Conservation (phyloP, 2,888 invertebrate genomes). For the Cepaea hortensis region DNA sequence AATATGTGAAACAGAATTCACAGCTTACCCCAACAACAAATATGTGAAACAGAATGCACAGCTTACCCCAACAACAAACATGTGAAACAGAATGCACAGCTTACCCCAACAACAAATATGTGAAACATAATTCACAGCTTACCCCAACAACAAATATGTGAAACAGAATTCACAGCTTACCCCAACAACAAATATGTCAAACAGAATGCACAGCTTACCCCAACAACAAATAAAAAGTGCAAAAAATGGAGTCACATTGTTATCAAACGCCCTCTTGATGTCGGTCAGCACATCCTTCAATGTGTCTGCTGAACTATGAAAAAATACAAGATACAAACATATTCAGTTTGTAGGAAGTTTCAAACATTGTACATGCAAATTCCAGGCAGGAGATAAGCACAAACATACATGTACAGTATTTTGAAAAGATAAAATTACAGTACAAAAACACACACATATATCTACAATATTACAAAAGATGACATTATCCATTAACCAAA, state of each 20-base stretch:
- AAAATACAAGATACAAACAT: background rate
- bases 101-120: background rate
- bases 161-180: background rate
- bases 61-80: background rate
- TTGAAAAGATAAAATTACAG: background rate
- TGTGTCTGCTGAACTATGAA: constrained; percentile 1
- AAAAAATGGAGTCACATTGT: constrained; percentile 76
- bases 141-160: background rate
- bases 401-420: too few species aligned
- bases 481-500: too few species aligned
- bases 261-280: constrained; percentile 77
- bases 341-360: background rate
- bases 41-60: too few species aligned
- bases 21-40: too few species aligned
- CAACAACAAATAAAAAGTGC: constrained; percentile 77
- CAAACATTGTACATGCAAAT: too few species aligned
- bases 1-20: background rate
- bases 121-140: background rate
- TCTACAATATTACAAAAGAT: too few species aligned
- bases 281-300: constrained; percentile 66
- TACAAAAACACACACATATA: too few species aligned
- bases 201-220: constrained; percentile 71
- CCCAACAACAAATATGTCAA: background rate
- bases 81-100: background rate
- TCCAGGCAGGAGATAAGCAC: too few species aligned